A percentile compares a stretch with the other conserved stretches of the same genome.
Evolutionary conservation across 2,797 vertebrate species (phyloP).

Genomic region (Setipinna tenuifilis): DNA sequence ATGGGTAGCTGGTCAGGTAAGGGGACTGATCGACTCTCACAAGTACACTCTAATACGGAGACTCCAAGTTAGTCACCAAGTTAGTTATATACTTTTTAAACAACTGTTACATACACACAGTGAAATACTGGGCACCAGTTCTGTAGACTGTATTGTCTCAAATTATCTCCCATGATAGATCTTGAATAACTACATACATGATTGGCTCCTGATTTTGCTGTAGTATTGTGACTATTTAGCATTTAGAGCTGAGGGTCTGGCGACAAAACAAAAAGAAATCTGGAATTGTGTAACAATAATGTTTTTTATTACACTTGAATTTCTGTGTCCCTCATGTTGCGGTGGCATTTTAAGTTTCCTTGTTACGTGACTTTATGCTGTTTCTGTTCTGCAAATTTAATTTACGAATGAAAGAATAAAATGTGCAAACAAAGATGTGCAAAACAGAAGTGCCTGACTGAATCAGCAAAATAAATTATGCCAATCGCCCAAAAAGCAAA

Average conservation of each 20-base stretch:
- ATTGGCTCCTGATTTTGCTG: background rate
- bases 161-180: background rate
- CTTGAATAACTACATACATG: background rate
- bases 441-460: background rate
- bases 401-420: background rate
- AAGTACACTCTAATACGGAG: too few species aligned
- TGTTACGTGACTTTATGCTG: background rate
- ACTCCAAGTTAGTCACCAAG: too few species aligned
- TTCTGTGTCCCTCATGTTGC: background rate
- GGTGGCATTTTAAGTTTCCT: background rate
- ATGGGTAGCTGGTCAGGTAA: too few species aligned
- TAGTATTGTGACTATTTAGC: background rate
- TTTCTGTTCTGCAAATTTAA: background rate
- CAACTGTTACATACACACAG: background rate
- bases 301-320: background rate
- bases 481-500: background rate
- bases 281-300: background rate
- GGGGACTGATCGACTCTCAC: too few species aligned
- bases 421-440: background rate
- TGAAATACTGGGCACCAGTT: background rate
- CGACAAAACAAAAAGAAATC: background rate
- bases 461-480: background rate
- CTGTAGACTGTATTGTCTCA: background rate
- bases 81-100: background rate
- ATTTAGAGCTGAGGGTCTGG: background rate